Conservation (phyloP, 2,797 vertebrate genomes). For the Sebastolobus alascanus region DNA sequence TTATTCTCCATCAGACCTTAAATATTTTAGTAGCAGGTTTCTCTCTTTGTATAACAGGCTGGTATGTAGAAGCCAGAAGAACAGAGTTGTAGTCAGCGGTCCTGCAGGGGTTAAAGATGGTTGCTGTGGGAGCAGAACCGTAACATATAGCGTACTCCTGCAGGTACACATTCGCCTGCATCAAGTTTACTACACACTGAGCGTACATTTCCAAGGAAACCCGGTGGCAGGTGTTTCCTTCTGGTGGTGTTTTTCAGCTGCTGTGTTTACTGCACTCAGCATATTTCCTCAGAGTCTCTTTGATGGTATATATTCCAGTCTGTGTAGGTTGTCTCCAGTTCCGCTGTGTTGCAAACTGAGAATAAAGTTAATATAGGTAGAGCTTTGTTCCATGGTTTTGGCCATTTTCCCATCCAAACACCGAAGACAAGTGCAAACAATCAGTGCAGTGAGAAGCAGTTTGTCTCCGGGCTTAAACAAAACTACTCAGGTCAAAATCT, state of each 20-base stretch:
- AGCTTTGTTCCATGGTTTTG: not conserved
- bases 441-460: not conserved
- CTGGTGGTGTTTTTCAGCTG: not conserved
- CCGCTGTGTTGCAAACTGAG: not conserved
- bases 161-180: not conserved
- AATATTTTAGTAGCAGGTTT: not conserved
- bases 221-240: not conserved
- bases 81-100: not conserved
- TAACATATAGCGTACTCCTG: not conserved
- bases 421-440: not conserved
- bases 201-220: not conserved
- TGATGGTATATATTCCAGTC: not conserved
- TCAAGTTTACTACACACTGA: not conserved
- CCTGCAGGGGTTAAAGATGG: not conserved
- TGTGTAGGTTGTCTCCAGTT: not conserved
- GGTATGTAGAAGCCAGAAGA: not conserved
- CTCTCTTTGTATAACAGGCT: not conserved
- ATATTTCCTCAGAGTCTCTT: not conserved
- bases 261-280: not conserved
- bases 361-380: not conserved
- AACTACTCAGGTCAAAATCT: not conserved
- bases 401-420: slow-evolving; percentile 1
- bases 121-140: not conserved
- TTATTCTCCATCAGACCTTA: not conserved
- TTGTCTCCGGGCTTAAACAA: not conserved